Percentiles rank a stretch among this genome's conserved stretches.
These are phyloP conservation scores for Hybognathus amarus DNA, from an alignment of 2,797 vertebrate genomes.

Conservation along the genomic window DNA sequence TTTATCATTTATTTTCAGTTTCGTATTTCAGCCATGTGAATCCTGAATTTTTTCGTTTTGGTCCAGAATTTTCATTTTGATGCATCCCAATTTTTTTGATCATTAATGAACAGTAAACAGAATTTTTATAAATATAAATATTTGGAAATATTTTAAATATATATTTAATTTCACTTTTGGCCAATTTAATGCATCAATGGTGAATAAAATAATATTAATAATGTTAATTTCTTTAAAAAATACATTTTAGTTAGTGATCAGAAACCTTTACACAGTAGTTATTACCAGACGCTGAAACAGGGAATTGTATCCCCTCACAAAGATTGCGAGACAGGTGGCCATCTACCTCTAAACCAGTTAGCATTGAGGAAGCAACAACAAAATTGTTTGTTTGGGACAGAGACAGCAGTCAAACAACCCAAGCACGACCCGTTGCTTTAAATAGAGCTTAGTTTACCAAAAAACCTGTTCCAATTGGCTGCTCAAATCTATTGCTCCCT, in stretches of 20 bases:
- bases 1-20: neutral
- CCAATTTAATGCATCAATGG: neutral
- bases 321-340: slow-evolving; percentile 43
- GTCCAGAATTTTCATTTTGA: neutral
- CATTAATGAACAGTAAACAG: neutral
- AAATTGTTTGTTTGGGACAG: slow-evolving; percentile 19
- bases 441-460: slow-evolving; percentile 23
- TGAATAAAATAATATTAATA: neutral
- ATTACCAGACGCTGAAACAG: neutral
- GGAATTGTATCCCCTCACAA: slow-evolving; percentile 6
- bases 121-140: neutral
- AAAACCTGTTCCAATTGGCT: slow-evolving; percentile 22
- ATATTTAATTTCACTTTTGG: neutral
- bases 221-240: too few relatives aligned
- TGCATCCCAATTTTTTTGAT: neutral
- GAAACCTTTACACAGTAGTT: neutral
- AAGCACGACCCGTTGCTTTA: slow-evolving; percentile 26
- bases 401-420: neutral
- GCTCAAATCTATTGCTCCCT: slow-evolving; percentile 14
- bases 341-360: slow-evolving; percentile 28
- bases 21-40: neutral
- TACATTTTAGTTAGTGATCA: neutral
- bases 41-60: neutral
- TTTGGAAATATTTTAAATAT: neutral
- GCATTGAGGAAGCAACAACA: slow-evolving; percentile 24